phyloP scores from a whole-genome alignment of 2,888 invertebrate genomes.

The Eucera pruinosa region DNA sequence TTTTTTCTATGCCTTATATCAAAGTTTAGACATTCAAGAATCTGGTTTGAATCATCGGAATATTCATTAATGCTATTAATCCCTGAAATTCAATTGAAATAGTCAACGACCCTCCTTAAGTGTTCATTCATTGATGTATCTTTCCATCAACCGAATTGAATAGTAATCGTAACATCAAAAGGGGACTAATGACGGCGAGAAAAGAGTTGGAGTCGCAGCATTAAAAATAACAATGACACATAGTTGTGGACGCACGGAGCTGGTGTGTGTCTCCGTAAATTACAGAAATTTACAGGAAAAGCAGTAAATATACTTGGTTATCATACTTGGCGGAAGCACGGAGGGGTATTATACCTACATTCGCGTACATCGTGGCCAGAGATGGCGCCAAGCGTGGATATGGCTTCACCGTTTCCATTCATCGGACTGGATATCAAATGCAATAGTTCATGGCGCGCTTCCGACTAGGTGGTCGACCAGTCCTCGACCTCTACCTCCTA shows the following conservation, averaged over 20 bases:
- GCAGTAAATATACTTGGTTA: slow-evolving; percentile 83
- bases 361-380: slow-evolving; percentile 70
- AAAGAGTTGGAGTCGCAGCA: neutral
- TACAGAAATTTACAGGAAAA: slow-evolving; percentile 76
- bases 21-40: too few relatives aligned
- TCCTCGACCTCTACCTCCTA: slow-evolving; percentile 72
- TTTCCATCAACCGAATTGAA: neutral
- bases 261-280: slow-evolving; percentile 76
- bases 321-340: slow-evolving; percentile 80
- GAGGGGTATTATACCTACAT: slow-evolving; percentile 77
- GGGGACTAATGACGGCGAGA: neutral
- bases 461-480: slow-evolving; percentile 76
- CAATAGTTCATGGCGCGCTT: slow-evolving; percentile 80
- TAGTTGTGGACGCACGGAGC: slow-evolving; percentile 7
- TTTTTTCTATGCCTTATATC: too few relatives aligned
- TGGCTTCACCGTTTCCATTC: slow-evolving; percentile 78
- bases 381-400: slow-evolving; percentile 70
- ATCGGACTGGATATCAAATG: slow-evolving; percentile 82
- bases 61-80: too few relatives aligned
- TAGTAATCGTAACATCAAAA: neutral
- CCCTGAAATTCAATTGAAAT: too few relatives aligned
- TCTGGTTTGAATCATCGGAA: too few relatives aligned
- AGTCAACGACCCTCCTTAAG: too few relatives aligned
- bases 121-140: too few relatives aligned
- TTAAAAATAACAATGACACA: slow-evolving; percentile 39